Percentiles rank a stretch among this genome's conserved stretches.
Conservation (phyloP, 2,888 invertebrate genomes). For the Lasioglossum pauxillum region DNA sequence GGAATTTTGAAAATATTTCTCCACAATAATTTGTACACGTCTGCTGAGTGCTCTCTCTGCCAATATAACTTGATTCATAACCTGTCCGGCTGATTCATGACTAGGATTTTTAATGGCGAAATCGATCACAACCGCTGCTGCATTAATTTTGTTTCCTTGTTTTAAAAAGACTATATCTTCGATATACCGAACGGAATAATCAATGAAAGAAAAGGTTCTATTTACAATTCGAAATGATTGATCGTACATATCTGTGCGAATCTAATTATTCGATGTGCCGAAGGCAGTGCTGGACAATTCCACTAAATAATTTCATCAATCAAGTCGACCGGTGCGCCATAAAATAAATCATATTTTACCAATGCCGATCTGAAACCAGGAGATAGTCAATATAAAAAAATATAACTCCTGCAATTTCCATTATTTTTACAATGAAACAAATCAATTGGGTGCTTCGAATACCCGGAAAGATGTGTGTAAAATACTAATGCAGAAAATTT, state of each 20-base stretch:
- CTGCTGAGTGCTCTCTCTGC: not conserved
- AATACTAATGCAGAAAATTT: not conserved
- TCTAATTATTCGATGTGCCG: not conserved
- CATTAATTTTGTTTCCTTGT: not conserved
- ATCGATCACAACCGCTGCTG: not conserved
- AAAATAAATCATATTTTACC: not conserved
- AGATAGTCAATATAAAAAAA: too few relatives aligned
- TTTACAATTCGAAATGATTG: not conserved
- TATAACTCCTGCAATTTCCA: too few relatives aligned
- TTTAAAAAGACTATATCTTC: too few relatives aligned
- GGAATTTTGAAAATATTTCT: not conserved
- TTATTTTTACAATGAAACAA: not conserved
- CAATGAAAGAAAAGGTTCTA: not conserved
- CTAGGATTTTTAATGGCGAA: slow-evolving; percentile 6
- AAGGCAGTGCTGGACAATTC: not conserved
- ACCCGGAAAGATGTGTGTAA: not conserved
- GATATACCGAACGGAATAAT: too few relatives aligned
- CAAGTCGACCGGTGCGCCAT: not conserved
- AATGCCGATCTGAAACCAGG: not conserved
- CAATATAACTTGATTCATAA: not conserved
- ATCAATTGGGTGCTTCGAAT: not conserved
- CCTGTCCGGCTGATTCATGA: not conserved
- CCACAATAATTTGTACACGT: not conserved
- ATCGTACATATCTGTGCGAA: not conserved
- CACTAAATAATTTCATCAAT: not conserved